phyloP scores from a whole-genome alignment of 2,113 vertebrate species.

The Cryptomyrus ogoouensis region DNA sequence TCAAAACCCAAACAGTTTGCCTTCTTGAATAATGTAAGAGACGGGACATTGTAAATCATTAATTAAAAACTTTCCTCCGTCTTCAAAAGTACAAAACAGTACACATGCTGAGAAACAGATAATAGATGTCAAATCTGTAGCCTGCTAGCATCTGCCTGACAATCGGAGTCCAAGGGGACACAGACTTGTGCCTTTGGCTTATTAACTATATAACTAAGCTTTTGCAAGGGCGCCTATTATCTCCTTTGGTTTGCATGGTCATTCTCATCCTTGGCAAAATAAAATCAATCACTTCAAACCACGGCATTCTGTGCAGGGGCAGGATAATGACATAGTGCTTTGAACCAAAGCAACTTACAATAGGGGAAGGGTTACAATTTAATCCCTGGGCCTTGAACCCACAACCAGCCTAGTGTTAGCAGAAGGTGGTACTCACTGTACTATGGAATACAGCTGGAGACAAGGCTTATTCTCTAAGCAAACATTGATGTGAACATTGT shows the following conservation, averaged over 20 bases:
- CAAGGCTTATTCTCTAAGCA: not conserved
- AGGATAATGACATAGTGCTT: not conserved
- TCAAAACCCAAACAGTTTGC: not conserved
- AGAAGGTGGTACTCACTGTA: not conserved
- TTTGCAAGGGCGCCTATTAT: not conserved
- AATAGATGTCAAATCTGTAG: constrained; percentile 42
- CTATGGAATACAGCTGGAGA: not conserved
- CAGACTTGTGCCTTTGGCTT: not conserved
- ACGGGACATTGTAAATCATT: not conserved
- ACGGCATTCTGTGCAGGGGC: not conserved
- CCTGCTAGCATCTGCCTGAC: constrained; percentile 51
- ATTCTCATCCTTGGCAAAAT: not conserved
- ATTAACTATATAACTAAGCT: not conserved
- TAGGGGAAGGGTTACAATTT: not conserved
- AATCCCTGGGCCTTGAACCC: not conserved
- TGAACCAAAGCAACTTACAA: not conserved
- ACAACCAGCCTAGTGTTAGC: not conserved
- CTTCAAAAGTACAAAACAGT: not conserved
- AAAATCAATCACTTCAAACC: not conserved
- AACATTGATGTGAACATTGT: not conserved
- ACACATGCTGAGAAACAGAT: constrained; percentile 32
- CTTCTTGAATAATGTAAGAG: not conserved
- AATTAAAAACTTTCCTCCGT: not conserved
- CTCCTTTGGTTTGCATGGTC: not conserved
- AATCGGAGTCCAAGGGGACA: constrained; percentile 34